phyloP scores from a whole-genome alignment of 2,888 invertebrate species.

The Meiosimyza decipiens region DNA sequence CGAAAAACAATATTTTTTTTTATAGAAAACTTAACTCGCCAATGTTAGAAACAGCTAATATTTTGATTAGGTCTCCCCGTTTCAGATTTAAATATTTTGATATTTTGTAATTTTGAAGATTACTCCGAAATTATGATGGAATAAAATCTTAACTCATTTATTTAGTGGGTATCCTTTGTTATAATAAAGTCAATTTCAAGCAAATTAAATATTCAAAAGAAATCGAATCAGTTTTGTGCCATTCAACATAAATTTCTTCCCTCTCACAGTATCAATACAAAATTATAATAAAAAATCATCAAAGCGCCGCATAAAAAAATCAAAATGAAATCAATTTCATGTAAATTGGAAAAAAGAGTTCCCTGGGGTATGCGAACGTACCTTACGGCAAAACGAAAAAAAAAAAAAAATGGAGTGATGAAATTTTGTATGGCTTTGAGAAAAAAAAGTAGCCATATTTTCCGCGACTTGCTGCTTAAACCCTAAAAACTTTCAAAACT shows the following conservation, averaged over 20 bases:
- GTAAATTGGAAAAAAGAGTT: constrained; percentile 48
- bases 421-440: neutral
- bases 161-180: too few relatives aligned
- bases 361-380: constrained; percentile 1
- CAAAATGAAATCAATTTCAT: constrained; percentile 52
- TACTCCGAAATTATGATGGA: too few relatives aligned
- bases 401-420: neutral
- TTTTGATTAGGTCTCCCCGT: too few relatives aligned
- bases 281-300: constrained; percentile 41
- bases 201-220: constrained; percentile 32
- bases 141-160: too few relatives aligned
- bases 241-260: neutral
- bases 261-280: neutral
- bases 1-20: too few relatives aligned
- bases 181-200: constrained; percentile 11
- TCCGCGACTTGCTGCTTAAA: neutral
- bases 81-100: too few relatives aligned
- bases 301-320: constrained; percentile 32
- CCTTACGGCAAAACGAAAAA: neutral
- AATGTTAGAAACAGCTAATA: too few relatives aligned
- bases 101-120: too few relatives aligned
- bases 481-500: neutral
- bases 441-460: constrained; percentile 2
- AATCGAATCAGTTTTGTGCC: constrained; percentile 14
- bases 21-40: too few relatives aligned